Percentiles rank a stretch among this genome's conserved stretches.
These are phyloP conservation scores for Okapia johnstoni DNA, from an alignment of 2,113 vertebrate species.

Conservation along the genomic window DNA sequence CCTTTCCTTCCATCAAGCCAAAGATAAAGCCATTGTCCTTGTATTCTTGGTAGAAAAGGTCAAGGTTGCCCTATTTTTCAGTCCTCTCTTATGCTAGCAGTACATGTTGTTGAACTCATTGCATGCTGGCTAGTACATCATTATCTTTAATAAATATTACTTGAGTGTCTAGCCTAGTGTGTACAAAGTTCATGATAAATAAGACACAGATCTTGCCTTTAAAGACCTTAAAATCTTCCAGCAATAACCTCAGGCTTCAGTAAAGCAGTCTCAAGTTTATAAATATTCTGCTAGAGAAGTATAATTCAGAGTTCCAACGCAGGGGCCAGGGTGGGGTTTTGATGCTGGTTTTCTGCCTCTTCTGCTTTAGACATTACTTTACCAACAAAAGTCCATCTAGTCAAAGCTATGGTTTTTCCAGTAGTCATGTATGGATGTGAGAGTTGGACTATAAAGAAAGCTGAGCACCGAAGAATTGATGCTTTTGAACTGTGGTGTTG, in stretches of 20 bases:
- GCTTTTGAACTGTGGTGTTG: background rate
- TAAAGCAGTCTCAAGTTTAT: background rate
- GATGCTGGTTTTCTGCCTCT: background rate
- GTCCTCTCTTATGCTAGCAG: background rate
- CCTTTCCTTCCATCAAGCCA: background rate
- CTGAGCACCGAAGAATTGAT: background rate
- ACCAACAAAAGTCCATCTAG: background rate
- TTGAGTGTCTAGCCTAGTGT: background rate
- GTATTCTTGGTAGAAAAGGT: background rate
- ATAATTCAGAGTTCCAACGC: background rate
- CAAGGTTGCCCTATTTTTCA: background rate
- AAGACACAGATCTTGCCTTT: background rate
- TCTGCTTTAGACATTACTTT: background rate
- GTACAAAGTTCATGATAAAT: background rate
- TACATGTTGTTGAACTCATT: background rate
- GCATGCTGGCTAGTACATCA: background rate
- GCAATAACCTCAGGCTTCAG: background rate
- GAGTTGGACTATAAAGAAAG: background rate
- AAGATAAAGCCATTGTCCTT: background rate
- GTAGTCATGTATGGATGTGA: background rate
- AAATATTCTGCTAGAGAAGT: background rate
- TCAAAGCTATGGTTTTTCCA: background rate
- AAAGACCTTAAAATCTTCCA: background rate
- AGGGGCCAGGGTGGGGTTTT: background rate
- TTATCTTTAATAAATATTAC: constrained; percentile 32